These are phyloP conservation scores for Parazoanthus atlanticus DNA, from an alignment of 92 coral and sea anemone genomes.

Conservation along the genomic window DNA sequence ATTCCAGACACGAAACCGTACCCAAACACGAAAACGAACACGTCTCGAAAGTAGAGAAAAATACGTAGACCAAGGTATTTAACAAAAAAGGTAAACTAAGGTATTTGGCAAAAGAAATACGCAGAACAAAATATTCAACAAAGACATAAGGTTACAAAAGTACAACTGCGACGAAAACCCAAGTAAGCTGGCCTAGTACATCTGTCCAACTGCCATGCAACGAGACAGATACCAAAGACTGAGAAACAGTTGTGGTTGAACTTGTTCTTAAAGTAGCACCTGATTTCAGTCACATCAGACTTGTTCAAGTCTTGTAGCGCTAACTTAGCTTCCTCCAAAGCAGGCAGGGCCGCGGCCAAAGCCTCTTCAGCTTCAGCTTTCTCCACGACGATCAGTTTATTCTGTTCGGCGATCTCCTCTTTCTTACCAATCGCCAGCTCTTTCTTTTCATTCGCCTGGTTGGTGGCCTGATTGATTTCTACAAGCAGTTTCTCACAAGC, in stretches of 20 bases:
- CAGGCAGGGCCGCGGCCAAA: constrained; percentile 90
- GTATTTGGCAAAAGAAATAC: no score
- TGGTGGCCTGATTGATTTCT: constrained; percentile 90
- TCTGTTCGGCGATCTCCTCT: constrained; percentile 92
- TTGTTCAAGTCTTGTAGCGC: constrained; percentile 97
- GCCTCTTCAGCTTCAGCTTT: constrained; percentile 98
- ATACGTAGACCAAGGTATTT: no score
- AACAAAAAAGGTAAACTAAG: no score
- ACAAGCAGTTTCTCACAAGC: constrained; percentile 93
- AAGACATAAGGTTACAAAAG: no score
- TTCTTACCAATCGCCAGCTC: constrained; percentile 93
- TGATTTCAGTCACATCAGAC: constrained; percentile 98
- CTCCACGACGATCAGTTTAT: constrained; percentile 87
- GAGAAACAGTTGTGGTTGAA: neutral
- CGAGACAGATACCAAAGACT: neutral
- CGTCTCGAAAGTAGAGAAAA: no score
- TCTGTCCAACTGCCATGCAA: no score
- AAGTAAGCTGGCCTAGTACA: neutral
- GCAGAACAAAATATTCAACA: no score
- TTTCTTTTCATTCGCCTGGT: constrained; percentile 92
- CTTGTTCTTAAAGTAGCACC: constrained; percentile 47
- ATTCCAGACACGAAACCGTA: neutral
- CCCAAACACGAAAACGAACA: neutral
- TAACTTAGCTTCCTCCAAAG: constrained; percentile 94
- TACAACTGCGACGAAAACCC: no score